Evolutionary conservation across 2,797 vertebrate genomes (phyloP), one percentile per base, ranked within the genome.

Genomic region (Pteropus rufus): DNA sequence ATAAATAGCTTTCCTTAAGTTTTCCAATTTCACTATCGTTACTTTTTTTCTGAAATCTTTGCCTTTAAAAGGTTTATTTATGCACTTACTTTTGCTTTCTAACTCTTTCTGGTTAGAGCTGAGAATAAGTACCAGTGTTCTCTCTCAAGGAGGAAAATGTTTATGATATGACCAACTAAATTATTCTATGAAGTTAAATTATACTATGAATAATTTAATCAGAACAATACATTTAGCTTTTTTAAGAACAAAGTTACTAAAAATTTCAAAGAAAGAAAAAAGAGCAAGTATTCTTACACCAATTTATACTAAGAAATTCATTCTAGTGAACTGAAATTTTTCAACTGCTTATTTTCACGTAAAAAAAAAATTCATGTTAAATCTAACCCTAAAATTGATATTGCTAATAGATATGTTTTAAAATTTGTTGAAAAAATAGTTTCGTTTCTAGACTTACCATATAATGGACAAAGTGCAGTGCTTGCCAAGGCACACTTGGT

Each of bases 1-100:
- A 97, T 97, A 98, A 98, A 98, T 97, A 93, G 97, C 97, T 95
- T 98, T 98, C 91, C 96, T 97, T 98, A 98, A 97, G 96, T 98
- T 98, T 98, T 98, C 91, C 97, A 97, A 97, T 98, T 98, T 98
- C 97, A 98, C 97, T 97, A 96, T 97, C 24, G 3, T 97, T 92
- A 75, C 49, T 96, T 97, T 92, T 98, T 94, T 93, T 49, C 84
- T 98, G 91, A 98, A 94, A 98, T 97, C 65, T 95, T 62, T 86
- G 46, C 75, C 97, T 92, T 97, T 97, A 77, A 60, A 97, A 97
- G 72, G 34, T 96, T 98, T 98, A 97, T 97, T 97, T 98, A 97
- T 95, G 70, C 24, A 97, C 75, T 92, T 97, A 60, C 58, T 98
- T 84, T 93, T 96, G 76, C 93, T 91, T 81, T 92, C 52, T 23